Percentiles rank a stretch among this genome's conserved stretches.
phyloP scores from a whole-genome alignment of 1,140 invertebrate genomes.

The Reticulitermes speratus region DNA sequence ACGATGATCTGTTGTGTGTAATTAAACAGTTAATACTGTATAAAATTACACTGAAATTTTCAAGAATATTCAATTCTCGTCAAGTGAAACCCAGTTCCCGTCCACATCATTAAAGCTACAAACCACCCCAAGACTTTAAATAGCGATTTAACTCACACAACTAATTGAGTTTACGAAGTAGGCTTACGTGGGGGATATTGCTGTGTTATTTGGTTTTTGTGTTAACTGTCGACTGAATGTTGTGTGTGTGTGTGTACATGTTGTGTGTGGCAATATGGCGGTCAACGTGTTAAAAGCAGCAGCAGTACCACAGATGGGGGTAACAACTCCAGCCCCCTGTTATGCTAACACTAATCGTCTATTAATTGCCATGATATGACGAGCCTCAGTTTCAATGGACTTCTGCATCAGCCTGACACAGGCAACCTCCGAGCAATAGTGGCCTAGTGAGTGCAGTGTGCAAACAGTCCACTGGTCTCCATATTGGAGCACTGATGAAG shows the following conservation, averaged over 20 bases:
- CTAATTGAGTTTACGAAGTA: constrained; percentile 9
- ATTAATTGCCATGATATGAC: constrained; percentile 16
- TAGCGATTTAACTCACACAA: neutral
- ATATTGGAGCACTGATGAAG: no score
- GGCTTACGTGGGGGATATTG: neutral
- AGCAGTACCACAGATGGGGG: neutral
- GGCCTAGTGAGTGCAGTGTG: neutral
- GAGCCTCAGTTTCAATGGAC: neutral
- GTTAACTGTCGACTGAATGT: neutral
- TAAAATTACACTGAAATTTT: no score
- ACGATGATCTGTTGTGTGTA: no score
- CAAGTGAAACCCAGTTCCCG: no score
- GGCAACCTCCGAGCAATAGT: neutral
- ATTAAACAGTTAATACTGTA: no score
- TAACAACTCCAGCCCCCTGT: constrained; percentile 4
- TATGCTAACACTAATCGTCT: constrained; percentile 11
- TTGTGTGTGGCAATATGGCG: neutral
- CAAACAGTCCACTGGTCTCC: neutral
- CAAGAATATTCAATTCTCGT: no score
- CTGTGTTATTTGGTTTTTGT: neutral
- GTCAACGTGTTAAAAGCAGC: neutral
- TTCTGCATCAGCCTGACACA: neutral
- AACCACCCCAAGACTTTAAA: neutral
- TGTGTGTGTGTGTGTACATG: neutral
- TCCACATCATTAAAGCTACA: no score